phyloP scores from a whole-genome alignment of 2,888 invertebrate genomes.

The Philaethria dido region DNA sequence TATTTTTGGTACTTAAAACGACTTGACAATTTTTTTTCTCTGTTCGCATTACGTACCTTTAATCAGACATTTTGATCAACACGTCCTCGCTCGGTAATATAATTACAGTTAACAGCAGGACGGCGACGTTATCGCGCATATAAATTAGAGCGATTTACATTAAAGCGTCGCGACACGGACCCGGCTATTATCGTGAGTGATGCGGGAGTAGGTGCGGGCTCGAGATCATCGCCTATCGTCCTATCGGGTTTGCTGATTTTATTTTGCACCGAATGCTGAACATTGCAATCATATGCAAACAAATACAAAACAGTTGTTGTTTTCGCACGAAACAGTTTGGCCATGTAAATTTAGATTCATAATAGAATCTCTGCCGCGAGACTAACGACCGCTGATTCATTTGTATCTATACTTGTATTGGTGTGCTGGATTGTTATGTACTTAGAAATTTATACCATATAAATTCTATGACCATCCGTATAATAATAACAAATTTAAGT shows the following conservation, averaged over 20 bases:
- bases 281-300: conserved; percentile 23
- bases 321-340: conserved; percentile 15
- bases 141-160: conserved; percentile 84
- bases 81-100: conserved; percentile 82
- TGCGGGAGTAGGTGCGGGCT: conserved; percentile 72
- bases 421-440: neutral
- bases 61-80: conserved; percentile 82
- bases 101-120: conserved; percentile 83
- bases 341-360: conserved; percentile 6
- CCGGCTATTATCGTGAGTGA: conserved; percentile 78
- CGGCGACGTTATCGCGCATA: conserved; percentile 82
- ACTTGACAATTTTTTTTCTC: conserved; percentile 58
- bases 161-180: conserved; percentile 77
- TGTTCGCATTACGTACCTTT: conserved; percentile 67
- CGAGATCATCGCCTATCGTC: conserved; percentile 60
- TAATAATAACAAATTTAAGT: neutral
- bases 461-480: neutral
- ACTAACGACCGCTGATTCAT: neutral
- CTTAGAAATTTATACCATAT: neutral
- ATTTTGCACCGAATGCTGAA: conserved; percentile 26
- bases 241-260: conserved; percentile 45
- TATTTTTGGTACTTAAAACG: conserved; percentile 46
- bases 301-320: conserved; percentile 24
- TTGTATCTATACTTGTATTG: conserved; percentile 3
- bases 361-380: conserved; percentile 16